Evolutionary conservation across 2,888 invertebrate genomes (phyloP).

Genomic region (Phalangium opilio): DNA sequence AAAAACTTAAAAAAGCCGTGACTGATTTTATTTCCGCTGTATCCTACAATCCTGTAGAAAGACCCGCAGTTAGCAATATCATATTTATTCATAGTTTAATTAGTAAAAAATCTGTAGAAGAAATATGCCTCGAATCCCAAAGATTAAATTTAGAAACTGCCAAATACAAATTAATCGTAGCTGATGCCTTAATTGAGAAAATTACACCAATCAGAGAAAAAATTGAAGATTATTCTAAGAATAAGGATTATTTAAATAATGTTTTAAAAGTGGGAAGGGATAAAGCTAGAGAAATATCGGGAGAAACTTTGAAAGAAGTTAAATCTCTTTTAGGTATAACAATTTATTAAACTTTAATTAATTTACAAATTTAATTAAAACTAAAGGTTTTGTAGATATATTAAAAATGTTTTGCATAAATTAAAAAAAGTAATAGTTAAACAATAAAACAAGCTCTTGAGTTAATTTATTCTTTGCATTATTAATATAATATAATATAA

Average conservation of each 20-base stretch:
- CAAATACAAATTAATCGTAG: conserved; percentile 55
- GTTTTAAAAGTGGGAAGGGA: conserved; percentile 47
- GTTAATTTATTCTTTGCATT: too few species aligned
- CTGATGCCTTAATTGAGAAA: conserved; percentile 53
- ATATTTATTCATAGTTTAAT: conserved; percentile 64
- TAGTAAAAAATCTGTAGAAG: conserved; percentile 46
- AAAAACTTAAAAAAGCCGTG: conserved; percentile 69
- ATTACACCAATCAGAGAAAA: conserved; percentile 51
- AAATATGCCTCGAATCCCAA: conserved; percentile 49
- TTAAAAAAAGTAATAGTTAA: too few species aligned
- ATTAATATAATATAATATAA: too few species aligned
- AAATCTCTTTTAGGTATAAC: conserved; percentile 30
- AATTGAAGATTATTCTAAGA: conserved; percentile 41
- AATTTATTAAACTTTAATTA: too few species aligned
- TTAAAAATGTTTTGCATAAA: too few species aligned
- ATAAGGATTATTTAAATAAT: conserved; percentile 45
- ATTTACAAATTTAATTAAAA: too few species aligned
- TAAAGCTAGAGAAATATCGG: conserved; percentile 46
- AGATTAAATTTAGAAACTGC: conserved; percentile 51
- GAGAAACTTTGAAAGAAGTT: conserved; percentile 46
- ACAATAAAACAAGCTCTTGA: too few species aligned
- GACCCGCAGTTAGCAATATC: conserved; percentile 83
- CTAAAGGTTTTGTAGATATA: too few species aligned
- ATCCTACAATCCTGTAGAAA: conserved; percentile 54
- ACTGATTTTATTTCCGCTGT: conserved; percentile 76